A percentile compares a stretch with the other conserved stretches of the same genome.
phyloP scores from a whole-genome alignment of 2,113 vertebrate genomes.

The Apteryx mantelli region DNA sequence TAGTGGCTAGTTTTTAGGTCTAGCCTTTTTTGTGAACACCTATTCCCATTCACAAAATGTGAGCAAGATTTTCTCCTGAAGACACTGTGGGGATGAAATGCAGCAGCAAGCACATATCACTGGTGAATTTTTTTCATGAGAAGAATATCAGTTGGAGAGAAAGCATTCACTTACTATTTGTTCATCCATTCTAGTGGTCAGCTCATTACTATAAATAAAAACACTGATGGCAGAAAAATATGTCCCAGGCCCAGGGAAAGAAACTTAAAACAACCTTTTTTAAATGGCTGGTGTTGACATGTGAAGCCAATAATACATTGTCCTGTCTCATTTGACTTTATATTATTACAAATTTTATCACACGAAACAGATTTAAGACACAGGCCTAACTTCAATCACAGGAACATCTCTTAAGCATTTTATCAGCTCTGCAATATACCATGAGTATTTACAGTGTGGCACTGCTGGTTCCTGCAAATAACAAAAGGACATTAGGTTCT shows the following conservation, averaged over 20 bases:
- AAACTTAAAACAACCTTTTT: background rate
- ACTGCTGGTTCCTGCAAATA: background rate
- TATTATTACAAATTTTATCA: background rate
- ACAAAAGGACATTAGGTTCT: background rate
- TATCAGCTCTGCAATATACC: background rate
- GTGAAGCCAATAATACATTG: background rate
- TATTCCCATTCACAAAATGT: fast-evolving
- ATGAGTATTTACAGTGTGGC: background rate
- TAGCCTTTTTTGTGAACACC: background rate
- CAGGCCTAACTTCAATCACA: background rate
- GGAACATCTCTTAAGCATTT: background rate
- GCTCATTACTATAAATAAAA: background rate
- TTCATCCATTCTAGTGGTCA: background rate
- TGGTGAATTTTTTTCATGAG: background rate
- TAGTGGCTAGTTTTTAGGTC: background rate
- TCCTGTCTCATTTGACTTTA: background rate
- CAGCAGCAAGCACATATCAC: background rate
- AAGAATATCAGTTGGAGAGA: background rate
- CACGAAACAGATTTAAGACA: background rate
- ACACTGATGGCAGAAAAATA: background rate
- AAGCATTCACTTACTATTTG: background rate
- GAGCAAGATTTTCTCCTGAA: background rate
- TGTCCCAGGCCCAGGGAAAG: background rate
- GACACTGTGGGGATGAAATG: background rate
- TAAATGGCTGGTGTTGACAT: background rate